Conservation (phyloP, 2,888 invertebrate species). For the Drosophila kuntzei region DNA sequence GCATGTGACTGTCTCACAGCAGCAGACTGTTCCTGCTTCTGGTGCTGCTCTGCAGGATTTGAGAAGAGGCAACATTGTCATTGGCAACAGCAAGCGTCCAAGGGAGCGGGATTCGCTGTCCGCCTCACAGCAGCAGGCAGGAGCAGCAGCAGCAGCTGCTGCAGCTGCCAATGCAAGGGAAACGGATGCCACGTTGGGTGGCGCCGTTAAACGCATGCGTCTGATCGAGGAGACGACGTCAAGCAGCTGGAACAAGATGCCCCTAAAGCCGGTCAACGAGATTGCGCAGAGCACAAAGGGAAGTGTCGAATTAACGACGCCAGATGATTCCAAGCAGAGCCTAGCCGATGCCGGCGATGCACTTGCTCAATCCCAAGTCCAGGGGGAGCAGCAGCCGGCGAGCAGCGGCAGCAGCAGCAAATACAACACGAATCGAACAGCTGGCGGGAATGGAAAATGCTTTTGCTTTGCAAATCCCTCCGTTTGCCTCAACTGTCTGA, state of each 20-base stretch:
- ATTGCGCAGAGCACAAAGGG: slow-evolving; percentile 61
- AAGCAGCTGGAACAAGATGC: slow-evolving; percentile 76
- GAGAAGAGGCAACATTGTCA: background rate
- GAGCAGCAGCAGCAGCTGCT: slow-evolving; percentile 5
- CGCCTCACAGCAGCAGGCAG: slow-evolving; percentile 16
- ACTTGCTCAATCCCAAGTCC: background rate
- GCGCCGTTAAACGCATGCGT: slow-evolving; percentile 78
- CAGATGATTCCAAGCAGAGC: slow-evolving; percentile 22
- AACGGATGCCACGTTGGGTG: slow-evolving; percentile 51
- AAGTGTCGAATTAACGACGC: slow-evolving; percentile 1
- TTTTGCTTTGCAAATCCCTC: slow-evolving; percentile 89
- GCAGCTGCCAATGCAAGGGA: background rate
- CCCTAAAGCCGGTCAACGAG: slow-evolving; percentile 84
- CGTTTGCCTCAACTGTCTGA: slow-evolving; percentile 89
- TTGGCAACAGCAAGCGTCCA: slow-evolving; percentile 58
- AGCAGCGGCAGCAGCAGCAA: slow-evolving; percentile 47
- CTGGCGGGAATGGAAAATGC: slow-evolving; percentile 86
- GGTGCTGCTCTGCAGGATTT: background rate
- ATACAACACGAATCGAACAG: slow-evolving; percentile 81
- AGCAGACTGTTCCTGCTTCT: background rate
- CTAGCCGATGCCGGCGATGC: slow-evolving; percentile 1
- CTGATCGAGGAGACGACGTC: slow-evolving; percentile 53
- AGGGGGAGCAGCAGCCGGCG: slow-evolving; percentile 8
- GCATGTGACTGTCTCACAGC: slow-evolving; percentile 78
- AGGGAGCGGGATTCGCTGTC: slow-evolving; percentile 57